Evolutionary conservation across 2,797 vertebrate species (phyloP), one percentile per base, ranked within the genome.

Genomic region (Sarcophilus harrisii): DNA sequence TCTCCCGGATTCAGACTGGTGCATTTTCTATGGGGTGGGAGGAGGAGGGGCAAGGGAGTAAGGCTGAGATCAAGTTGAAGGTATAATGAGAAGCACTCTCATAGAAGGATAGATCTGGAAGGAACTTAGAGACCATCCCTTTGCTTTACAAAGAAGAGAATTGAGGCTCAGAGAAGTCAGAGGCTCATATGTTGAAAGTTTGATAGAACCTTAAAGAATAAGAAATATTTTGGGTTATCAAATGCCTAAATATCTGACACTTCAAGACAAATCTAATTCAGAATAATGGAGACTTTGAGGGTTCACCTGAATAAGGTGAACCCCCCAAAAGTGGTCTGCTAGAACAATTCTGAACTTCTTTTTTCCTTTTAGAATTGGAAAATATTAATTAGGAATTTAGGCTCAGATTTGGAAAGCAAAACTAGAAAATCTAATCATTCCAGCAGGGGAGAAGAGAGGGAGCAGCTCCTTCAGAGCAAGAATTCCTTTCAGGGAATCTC

Each of bases 21-120:
- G 62, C 98, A 98, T 98, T 98, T 98, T 98, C 97, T 97, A 62
- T 38, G 97, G 96, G 96, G 95, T 94, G 93, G 96, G 97, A 96
- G 73, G 95, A 57, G 60, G 59, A 73, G 62, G 28, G 60, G 55
- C 8, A 16, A 5, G 30, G 66, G 32, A 28, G n/a, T 27, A 28
- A 38, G 49, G 0, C 94, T 90, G 92, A 96, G 90, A 93, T 13
- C 45, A 28, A 90, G 89, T 27, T 87, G 57, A 93, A 62, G 58
- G 58, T 93, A 87, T 55, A 89, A 60, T 92, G 52, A 90, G 90
- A 92, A 59, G 90, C 30, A 62, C 94, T 49, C 10, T 45, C 27
- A 30, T 38, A 87, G 73, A 96, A 62, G 73, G 93, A 8, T 49
- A 90, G 30, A 49, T 32, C 14, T 0, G 8, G 32, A 38, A 73